Conservation (phyloP, 2,888 invertebrate species). For the Incurvaria masculella region DNA sequence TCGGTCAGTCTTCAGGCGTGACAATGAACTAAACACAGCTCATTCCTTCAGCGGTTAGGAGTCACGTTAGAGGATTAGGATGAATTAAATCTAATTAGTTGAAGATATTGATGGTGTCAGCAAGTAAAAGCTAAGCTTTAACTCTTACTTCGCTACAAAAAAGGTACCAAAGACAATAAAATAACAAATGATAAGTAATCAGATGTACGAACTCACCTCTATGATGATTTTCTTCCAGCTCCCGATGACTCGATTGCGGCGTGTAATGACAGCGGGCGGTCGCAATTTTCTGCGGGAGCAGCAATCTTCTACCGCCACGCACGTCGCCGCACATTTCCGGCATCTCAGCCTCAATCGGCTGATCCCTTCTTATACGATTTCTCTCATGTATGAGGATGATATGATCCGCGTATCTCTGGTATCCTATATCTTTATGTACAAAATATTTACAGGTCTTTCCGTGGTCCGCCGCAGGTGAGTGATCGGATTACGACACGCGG, state of each 20-base stretch:
- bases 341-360: neutral
- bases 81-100: no score
- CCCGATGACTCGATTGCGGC: neutral
- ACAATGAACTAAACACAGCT: no score
- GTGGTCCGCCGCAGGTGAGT: neutral
- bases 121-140: no score
- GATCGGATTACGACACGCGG: constrained; percentile 14
- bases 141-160: no score
- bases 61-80: no score
- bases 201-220: neutral
- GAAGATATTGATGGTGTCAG: no score
- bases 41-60: no score
- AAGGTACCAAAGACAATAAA: no score
- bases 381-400: no score
- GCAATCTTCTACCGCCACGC: neutral
- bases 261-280: neutral
- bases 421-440: neutral
- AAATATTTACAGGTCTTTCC: neutral
- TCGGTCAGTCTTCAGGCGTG: constrained; percentile 10
- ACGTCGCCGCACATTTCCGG: neutral
- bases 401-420: neutral
- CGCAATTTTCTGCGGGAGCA: neutral
- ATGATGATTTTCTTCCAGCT: neutral
- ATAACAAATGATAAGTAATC: no score
- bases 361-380: no score